Conservation (phyloP, 1,140 invertebrate genomes). For the Drosophila truncata region DNA sequence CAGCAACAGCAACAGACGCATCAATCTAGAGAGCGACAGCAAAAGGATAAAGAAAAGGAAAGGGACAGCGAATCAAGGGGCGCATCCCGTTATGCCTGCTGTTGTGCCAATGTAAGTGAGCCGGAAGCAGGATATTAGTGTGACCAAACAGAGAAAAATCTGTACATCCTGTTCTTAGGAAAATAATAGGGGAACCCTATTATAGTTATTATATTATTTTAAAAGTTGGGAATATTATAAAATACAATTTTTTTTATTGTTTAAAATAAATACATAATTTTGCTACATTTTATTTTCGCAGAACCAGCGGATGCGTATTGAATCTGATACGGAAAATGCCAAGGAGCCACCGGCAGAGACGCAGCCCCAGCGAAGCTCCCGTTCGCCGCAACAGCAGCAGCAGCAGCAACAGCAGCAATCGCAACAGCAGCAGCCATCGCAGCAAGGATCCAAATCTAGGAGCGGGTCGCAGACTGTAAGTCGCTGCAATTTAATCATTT, state of each 20-base stretch:
- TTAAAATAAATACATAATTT: background rate
- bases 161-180: background rate
- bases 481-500: conserved; percentile 68
- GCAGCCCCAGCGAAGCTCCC: conserved; percentile 43
- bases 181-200: background rate
- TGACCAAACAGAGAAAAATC: background rate
- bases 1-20: conserved; percentile 42
- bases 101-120: conserved; percentile 78
- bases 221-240: background rate
- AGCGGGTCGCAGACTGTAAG: conserved; percentile 78
- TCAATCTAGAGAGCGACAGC: conserved; percentile 58
- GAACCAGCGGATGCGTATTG: conserved; percentile 84
- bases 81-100: conserved; percentile 67
- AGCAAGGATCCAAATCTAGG: conserved; percentile 44
- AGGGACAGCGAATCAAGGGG: conserved; percentile 31
- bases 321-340: conserved; percentile 72
- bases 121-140: background rate
- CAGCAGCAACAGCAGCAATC: conserved; percentile 47
- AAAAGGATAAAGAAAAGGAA: conserved; percentile 44
- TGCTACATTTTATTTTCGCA: conserved; percentile 39
- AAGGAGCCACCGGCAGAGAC: conserved; percentile 54
- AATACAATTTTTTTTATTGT: background rate
- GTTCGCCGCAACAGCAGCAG: conserved; percentile 63
- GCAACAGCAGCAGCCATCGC: conserved; percentile 53
- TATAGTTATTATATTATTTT: background rate